A percentile compares a stretch with the other conserved stretches of the same genome.
Evolutionary conservation across 2,113 vertebrate species (phyloP).

Genomic region (Oplegnathus fasciatus): DNA sequence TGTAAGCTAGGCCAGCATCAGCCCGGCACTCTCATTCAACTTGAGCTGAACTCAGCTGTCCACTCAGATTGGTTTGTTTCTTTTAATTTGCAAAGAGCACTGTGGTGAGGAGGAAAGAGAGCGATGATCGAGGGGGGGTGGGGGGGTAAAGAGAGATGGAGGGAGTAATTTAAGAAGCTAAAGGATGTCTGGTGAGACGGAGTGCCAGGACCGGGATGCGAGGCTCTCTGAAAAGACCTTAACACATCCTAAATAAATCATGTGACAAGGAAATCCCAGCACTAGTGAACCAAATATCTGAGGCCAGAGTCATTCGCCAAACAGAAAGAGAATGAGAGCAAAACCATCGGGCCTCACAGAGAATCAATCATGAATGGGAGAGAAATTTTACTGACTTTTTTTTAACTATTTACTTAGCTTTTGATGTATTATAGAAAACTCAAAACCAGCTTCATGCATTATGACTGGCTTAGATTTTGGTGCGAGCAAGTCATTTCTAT

Average conservation of each 20-base stretch:
- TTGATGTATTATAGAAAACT: slow-evolving; percentile 37
- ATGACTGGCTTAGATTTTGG: slow-evolving; percentile 28
- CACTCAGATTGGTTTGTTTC: slow-evolving; percentile 63
- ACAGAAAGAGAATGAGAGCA: slow-evolving; percentile 55
- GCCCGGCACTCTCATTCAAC: slow-evolving; percentile 35
- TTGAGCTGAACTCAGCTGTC: slow-evolving; percentile 63
- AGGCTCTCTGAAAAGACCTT: slow-evolving; percentile 67
- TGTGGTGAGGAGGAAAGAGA: slow-evolving; percentile 29
- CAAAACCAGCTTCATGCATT: slow-evolving; percentile 31
- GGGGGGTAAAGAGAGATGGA: slow-evolving; percentile 13
- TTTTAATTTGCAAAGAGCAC: slow-evolving; percentile 72
- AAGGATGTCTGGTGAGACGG: slow-evolving; percentile 54
- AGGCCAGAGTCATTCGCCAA: slow-evolving; percentile 44
- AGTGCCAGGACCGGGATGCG: slow-evolving; percentile 46
- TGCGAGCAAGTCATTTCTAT: background rate
- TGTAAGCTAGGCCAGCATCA: background rate
- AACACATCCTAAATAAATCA: slow-evolving; percentile 80
- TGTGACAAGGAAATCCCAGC: slow-evolving; percentile 74
- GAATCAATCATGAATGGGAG: slow-evolving; percentile 47
- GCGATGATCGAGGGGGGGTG: background rate
- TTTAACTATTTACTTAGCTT: slow-evolving; percentile 3
- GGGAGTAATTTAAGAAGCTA: slow-evolving; percentile 69
- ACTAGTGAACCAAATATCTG: slow-evolving; percentile 68
- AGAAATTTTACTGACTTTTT: background rate
- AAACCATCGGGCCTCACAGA: slow-evolving; percentile 33